Base-by-base conservation (phyloP, 1,140 invertebrate species). In the Thrips palmi region DNA sequence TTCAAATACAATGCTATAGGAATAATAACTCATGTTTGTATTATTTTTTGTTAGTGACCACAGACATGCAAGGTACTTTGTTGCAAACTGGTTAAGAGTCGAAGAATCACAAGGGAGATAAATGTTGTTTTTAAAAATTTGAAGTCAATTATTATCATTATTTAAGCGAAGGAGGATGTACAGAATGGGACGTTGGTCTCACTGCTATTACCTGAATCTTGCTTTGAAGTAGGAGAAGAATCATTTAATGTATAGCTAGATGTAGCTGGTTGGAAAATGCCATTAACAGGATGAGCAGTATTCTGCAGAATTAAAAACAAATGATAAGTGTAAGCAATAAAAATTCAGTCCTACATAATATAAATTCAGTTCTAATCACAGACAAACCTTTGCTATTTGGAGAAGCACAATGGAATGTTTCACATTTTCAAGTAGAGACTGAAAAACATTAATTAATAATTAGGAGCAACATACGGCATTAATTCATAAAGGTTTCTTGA, bases 361-460 rank as follows among this genome's bases (percentile, higher is more conserved):
- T 19, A 31, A 40, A 39, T 21, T 23, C 37, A 8, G 23, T 23
- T 22, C 34, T 34, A 32, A 42, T 30, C 33, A 41, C 36, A 33
- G 36, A 52, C 45, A 52, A 70, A 88, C 85, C 74, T 97, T 97
- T 43, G 88, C 84, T 59, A 96, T 94, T 73, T 97, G 91, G 49
- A 97, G 66, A 48, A 91, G 73, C 39, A 96, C 87, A 64, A 97
- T 96, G 45, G 88, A 84, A 67, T 96, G 91, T 63, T 97, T 97
- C 45, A 97, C 83, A 47, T 84, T 77, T 62, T 91, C 85, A 55
- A 91, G 66, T 73, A 89, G 83, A 44, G 68, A 71, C 77, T 85
- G 63, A 32, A 62, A 49, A 60, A 55, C 40, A 47, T 55, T 51
- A 55, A 45, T 45, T 25, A 42, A 47, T 35, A 46, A 17, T 12